A percentile compares a stretch with the other conserved stretches of the same genome.
These are phyloP conservation scores for Leucozona laternaria DNA, from an alignment of 2,888 invertebrate species.

Conservation along the genomic window DNA sequence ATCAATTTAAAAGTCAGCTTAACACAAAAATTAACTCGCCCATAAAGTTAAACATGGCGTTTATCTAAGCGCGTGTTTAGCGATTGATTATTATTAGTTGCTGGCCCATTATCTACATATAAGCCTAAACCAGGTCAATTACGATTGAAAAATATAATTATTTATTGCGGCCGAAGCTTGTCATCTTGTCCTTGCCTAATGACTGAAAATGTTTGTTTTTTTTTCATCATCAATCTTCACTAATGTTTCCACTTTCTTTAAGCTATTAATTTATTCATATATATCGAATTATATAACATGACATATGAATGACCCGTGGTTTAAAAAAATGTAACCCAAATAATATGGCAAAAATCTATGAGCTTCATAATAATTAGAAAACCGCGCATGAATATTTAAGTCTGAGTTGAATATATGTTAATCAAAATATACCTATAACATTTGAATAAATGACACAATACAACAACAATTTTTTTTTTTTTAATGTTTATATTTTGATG, in stretches of 20 bases:
- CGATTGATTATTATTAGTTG: no score
- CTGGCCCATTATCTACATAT: no score
- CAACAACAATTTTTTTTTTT: background rate
- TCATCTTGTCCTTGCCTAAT: background rate
- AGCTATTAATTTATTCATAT: background rate
- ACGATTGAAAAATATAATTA: no score
- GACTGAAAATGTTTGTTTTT: background rate
- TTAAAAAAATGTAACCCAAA: slow-evolving; percentile 7
- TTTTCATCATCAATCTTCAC: background rate
- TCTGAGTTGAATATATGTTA: background rate
- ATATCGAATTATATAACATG: background rate
- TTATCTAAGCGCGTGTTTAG: no score
- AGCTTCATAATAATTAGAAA: slow-evolving; percentile 14
- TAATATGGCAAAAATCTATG: slow-evolving; percentile 3
- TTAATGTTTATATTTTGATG: background rate
- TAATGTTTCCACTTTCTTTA: slow-evolving; percentile 23
- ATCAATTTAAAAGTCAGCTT: no score
- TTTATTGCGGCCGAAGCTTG: background rate
- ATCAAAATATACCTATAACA: background rate
- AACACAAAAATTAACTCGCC: no score
- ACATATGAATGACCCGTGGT: slow-evolving; percentile 9
- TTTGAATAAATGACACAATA: slow-evolving; percentile 13
- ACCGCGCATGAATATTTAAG: slow-evolving; percentile 15
- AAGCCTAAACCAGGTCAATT: no score
- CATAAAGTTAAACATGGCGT: no score